phyloP scores from a whole-genome alignment of 2,888 invertebrate species.

The Macaria liturata region DNA sequence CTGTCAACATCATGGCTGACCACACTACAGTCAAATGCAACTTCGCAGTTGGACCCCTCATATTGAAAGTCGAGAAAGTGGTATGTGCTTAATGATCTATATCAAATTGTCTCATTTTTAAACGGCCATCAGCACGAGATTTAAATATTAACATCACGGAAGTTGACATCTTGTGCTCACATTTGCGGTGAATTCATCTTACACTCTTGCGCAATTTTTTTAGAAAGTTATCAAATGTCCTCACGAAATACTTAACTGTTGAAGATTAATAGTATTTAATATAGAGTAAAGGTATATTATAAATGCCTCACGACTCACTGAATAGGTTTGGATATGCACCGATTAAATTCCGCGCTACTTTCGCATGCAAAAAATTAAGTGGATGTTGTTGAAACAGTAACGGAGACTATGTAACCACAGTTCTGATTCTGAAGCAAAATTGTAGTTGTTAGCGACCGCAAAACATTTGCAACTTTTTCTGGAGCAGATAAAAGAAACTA shows the following conservation, averaged over 20 bases:
- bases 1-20: conserved; percentile 90
- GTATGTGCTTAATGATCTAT: conserved; percentile 54
- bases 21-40: conserved; percentile 93
- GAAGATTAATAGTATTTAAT: background rate
- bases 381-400: background rate
- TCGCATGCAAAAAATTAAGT: conserved; percentile 1
- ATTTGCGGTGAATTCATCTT: conserved; percentile 13
- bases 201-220: conserved; percentile 27
- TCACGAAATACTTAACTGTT: conserved; percentile 9
- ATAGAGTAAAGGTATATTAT: no score
- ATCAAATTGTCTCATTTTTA: conserved; percentile 18
- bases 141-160: conserved; percentile 16
- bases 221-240: conserved; percentile 31
- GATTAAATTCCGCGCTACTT: conserved; percentile 18
- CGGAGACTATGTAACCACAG: conserved; percentile 9
- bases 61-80: conserved; percentile 91
- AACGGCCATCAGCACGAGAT: conserved; percentile 2
- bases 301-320: conserved; percentile 3
- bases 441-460: conserved; percentile 6
- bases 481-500: no score
- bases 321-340: conserved; percentile 17
- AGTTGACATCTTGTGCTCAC: conserved; percentile 4
- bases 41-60: conserved; percentile 91
- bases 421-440: conserved; percentile 1
- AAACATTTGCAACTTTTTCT: background rate